Evolutionary conservation across 64 coral and sea anemone genomes (phyloP).

Genomic region (Pocillopora damicornis): DNA sequence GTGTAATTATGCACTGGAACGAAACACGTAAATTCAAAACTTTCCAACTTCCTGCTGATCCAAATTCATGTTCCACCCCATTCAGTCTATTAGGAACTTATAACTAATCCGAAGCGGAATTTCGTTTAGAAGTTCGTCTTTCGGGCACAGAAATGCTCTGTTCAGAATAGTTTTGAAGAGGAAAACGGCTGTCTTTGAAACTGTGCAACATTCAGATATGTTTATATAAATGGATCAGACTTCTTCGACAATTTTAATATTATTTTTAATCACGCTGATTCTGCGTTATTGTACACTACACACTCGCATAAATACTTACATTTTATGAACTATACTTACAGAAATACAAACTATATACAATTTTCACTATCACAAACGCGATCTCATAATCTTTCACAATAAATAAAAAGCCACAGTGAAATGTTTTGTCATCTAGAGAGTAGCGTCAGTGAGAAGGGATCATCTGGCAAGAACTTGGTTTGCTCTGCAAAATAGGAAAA

Average conservation of each 20-base stretch:
- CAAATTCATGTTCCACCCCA: no score
- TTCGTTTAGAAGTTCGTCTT: no score
- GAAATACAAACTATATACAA: conserved; percentile 13
- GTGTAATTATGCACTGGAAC: no score
- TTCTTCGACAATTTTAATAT: neutral
- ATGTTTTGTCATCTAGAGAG: conserved; percentile 10
- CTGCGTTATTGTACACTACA: neutral
- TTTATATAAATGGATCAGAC: neutral
- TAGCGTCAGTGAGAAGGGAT: conserved; percentile 69
- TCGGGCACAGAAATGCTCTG: no score
- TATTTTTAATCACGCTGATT: neutral
- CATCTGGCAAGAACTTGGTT: conserved; percentile 69
- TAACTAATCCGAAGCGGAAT: no score
- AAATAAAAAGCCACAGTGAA: neutral
- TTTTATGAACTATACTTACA: conserved; percentile 7
- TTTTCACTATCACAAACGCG: neutral
- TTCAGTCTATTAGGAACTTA: no score
- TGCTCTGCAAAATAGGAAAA: conserved; percentile 56
- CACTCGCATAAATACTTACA: neutral
- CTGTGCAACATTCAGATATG: no score
- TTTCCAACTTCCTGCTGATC: no score
- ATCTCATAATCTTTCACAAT: neutral
- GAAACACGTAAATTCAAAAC: no score
- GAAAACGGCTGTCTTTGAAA: no score
- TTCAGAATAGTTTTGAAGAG: no score